Percentiles rank a stretch among this genome's conserved stretches.
Conservation (phyloP, 2,888 invertebrate species). For the Caenorhabditis sp. region DNA sequence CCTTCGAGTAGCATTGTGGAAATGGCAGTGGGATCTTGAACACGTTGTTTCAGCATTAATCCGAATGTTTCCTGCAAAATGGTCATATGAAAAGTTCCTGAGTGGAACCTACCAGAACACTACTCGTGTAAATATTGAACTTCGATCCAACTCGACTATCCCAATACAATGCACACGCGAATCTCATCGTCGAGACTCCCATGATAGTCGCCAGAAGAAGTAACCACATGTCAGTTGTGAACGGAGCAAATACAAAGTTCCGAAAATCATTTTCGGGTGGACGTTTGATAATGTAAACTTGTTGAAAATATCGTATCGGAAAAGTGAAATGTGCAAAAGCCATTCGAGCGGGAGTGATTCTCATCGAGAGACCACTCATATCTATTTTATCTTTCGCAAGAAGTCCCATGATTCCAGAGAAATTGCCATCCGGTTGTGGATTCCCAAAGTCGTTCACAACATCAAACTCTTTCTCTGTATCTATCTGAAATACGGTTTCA, state of each 20-base stretch:
- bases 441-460: slow-evolving; percentile 72
- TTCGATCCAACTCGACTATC: slow-evolving; percentile 64
- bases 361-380: slow-evolving; percentile 73
- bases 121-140: slow-evolving; percentile 66
- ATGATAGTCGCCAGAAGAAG: slow-evolving; percentile 66
- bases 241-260: slow-evolving; percentile 72
- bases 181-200: slow-evolving; percentile 66
- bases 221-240: slow-evolving; percentile 70
- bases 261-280: slow-evolving; percentile 72
- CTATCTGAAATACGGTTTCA: slow-evolving; percentile 61
- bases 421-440: slow-evolving; percentile 67
- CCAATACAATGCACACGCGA: slow-evolving; percentile 66
- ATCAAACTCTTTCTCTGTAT: slow-evolving; percentile 66
- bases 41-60: slow-evolving; percentile 71
- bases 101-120: slow-evolving; percentile 59
- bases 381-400: slow-evolving; percentile 72
- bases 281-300: slow-evolving; percentile 71
- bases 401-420: slow-evolving; percentile 74
- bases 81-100: too few relatives aligned
- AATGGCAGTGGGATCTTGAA: slow-evolving; percentile 63
- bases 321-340: slow-evolving; percentile 74
- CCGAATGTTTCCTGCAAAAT: slow-evolving; percentile 71
- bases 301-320: slow-evolving; percentile 74
- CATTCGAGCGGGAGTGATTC: slow-evolving; percentile 73
- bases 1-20: slow-evolving; percentile 69